Percentiles rank a stretch among this genome's conserved stretches.
Evolutionary conservation across 2,888 invertebrate species (phyloP).

Genomic region (Parnassius apollo): DNA sequence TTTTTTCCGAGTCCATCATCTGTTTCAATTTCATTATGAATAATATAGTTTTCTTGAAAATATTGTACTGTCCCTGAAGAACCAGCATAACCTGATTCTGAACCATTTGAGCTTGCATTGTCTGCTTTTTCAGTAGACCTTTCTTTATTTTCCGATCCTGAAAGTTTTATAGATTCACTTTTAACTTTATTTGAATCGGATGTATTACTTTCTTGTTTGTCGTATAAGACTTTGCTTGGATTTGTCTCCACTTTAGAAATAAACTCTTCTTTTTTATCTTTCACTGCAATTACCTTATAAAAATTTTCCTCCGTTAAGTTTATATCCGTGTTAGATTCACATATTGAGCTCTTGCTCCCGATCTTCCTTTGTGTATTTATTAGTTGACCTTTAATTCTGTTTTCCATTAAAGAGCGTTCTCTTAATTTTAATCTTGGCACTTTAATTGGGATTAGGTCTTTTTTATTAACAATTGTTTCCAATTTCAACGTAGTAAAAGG

Average conservation of each 20-base stretch:
- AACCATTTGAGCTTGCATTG: conserved; percentile 49
- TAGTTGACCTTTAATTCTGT: neutral
- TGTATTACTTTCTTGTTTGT: neutral
- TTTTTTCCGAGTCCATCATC: conserved; percentile 22
- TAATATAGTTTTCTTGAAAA: conserved; percentile 39
- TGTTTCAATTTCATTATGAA: conserved; percentile 31
- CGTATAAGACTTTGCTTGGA: neutral
- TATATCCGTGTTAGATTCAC: neutral
- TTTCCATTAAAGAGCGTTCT: neutral
- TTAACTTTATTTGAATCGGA: neutral
- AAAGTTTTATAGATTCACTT: neutral
- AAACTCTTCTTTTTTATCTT: neutral
- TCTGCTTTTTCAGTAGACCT: conserved; percentile 41
- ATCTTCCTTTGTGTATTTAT: conserved; percentile 1
- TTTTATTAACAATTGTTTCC: too few species aligned
- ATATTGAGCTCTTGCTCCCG: neutral
- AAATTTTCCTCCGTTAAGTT: neutral
- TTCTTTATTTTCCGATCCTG: conserved; percentile 22
- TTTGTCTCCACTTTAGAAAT: neutral
- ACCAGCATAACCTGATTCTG: conserved; percentile 58
- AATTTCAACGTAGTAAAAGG: neutral
- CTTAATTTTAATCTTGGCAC: conserved; percentile 7
- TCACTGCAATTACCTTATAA: neutral
- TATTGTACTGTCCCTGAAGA: conserved; percentile 47
- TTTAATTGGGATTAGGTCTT: neutral